Evolutionary conservation across 1,140 invertebrate species (phyloP).

Genomic region (Popillia japonica): DNA sequence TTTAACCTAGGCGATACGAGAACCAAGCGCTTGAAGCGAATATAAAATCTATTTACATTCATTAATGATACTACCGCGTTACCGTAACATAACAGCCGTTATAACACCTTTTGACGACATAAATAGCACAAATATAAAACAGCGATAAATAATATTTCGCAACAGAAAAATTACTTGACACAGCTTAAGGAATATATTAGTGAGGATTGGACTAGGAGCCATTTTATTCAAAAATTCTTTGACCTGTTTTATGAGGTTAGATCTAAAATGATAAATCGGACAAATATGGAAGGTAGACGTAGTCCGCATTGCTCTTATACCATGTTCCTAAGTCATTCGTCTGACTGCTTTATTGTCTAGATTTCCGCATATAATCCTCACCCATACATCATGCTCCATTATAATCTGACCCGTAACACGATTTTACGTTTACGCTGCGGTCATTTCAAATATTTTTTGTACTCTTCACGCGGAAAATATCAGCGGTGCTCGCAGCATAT

Average conservation of each 20-base stretch:
- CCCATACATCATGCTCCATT: conserved; percentile 28
- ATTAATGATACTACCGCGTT: background rate
- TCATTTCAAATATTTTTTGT: background rate
- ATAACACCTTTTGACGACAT: background rate
- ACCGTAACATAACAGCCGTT: background rate
- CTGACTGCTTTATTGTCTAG: conserved; percentile 15
- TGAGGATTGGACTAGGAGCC: too few species aligned
- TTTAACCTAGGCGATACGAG: background rate
- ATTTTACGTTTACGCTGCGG: conserved; percentile 1
- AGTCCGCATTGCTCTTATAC: background rate
- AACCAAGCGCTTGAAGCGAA: background rate
- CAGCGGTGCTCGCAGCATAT: background rate
- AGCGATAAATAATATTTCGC: too few species aligned
- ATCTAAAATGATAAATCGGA: background rate
- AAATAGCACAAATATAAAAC: background rate
- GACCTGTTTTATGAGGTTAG: background rate
- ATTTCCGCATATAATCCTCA: conserved; percentile 18
- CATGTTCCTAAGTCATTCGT: background rate
- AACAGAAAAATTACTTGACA: too few species aligned
- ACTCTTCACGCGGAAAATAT: background rate
- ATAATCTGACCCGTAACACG: conserved; percentile 23
- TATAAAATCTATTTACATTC: background rate
- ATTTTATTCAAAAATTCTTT: too few species aligned
- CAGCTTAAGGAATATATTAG: too few species aligned
- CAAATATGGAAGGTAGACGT: background rate